Percentiles rank a stretch among this genome's conserved stretches.
These are phyloP conservation scores for Spheniscus mendiculus DNA, from an alignment of 2,113 vertebrate species.

Conservation along the genomic window DNA sequence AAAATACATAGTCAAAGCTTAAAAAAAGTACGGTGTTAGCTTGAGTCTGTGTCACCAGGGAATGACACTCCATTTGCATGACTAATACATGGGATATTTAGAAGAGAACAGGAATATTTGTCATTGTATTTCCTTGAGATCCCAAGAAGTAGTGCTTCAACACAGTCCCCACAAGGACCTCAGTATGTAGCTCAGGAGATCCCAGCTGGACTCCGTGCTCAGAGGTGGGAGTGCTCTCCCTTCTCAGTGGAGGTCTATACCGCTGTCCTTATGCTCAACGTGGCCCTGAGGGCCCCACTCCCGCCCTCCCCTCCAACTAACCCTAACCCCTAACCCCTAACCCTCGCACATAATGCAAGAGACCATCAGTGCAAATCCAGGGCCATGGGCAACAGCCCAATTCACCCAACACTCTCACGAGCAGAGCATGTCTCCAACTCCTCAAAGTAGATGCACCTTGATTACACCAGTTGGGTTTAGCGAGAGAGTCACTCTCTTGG, in stretches of 20 bases:
- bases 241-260: neutral
- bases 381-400: rapidly evolving
- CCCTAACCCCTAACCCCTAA: too few relatives aligned
- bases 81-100: neutral
- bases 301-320: too few relatives aligned
- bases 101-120: neutral
- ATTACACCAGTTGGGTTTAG: neutral
- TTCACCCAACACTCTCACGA: neutral
- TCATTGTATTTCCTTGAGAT: neutral
- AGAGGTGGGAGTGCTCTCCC: neutral
- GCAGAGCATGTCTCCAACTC: neutral
- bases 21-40: neutral
- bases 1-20: neutral
- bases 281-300: neutral
- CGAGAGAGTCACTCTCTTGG: neutral
- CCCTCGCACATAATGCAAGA: neutral
- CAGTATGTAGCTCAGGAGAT: neutral
- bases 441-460: neutral
- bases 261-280: rapidly evolving
- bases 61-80: neutral
- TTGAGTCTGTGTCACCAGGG: neutral
- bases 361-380: neutral
- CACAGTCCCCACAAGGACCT: neutral
- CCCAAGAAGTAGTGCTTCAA: neutral
- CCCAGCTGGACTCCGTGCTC: neutral